Evolutionary conservation across 2,888 invertebrate genomes (phyloP).

Genomic region (Epirrhoe tristata): DNA sequence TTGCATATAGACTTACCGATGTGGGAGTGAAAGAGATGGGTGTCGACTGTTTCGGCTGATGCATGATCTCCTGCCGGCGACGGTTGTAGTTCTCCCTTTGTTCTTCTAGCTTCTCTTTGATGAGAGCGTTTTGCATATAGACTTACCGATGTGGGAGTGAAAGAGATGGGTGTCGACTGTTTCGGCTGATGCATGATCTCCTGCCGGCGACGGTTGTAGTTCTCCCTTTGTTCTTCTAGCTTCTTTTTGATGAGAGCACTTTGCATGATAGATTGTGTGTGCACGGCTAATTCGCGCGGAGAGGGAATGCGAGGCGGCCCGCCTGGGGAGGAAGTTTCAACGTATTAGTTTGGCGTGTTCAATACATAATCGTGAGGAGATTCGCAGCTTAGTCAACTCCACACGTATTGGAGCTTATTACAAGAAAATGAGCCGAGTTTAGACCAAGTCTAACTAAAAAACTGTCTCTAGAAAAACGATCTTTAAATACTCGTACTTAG

Average conservation of each 20-base stretch:
- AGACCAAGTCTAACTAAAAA: no score
- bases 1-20: slow-evolving; percentile 95
- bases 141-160: slow-evolving; percentile 93
- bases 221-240: slow-evolving; percentile 94
- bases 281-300: slow-evolving; percentile 93
- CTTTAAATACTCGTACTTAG: no score
- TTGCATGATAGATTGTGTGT: slow-evolving; percentile 95
- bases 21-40: slow-evolving; percentile 96
- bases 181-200: slow-evolving; percentile 79
- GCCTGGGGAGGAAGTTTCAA: slow-evolving; percentile 67
- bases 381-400: no score
- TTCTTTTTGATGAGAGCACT: slow-evolving; percentile 95
- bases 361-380: no score
- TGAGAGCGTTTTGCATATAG: slow-evolving; percentile 93
- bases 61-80: slow-evolving; percentile 88
- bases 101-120: slow-evolving; percentile 95
- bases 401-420: no score
- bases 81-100: slow-evolving; percentile 92
- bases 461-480: no score
- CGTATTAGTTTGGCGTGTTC: slow-evolving; percentile 23
- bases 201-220: slow-evolving; percentile 90
- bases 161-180: slow-evolving; percentile 88
- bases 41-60: slow-evolving; percentile 71
- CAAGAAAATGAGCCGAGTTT: no score
- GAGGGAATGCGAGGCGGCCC: slow-evolving; percentile 91